Evolutionary conservation across 1,140 invertebrate species (phyloP).

Genomic region (Camponotus pennsylvanicus): DNA sequence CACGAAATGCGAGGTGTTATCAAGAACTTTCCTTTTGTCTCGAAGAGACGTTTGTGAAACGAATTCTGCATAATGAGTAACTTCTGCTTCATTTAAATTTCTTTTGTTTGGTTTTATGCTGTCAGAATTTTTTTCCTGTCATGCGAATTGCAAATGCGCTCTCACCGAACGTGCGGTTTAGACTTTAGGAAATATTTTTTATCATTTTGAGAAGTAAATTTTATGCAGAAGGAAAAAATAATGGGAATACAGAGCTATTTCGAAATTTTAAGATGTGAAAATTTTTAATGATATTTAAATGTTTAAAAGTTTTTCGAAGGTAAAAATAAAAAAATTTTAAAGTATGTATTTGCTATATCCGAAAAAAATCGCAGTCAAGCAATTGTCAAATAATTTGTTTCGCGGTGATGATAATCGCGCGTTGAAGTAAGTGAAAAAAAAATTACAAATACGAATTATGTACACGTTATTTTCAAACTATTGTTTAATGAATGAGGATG

Average conservation of each 20-base stretch:
- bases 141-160: background rate
- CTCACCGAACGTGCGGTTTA: background rate
- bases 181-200: background rate
- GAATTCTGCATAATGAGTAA: constrained; percentile 42
- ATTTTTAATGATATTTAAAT: constrained; percentile 3
- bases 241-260: background rate
- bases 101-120: constrained; percentile 26
- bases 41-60: background rate
- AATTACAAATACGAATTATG: constrained; percentile 1
- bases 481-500: background rate
- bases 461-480: background rate
- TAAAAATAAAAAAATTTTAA: background rate
- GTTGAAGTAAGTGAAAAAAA: constrained; percentile 1
- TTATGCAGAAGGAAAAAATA: background rate
- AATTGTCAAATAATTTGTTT: background rate
- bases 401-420: background rate
- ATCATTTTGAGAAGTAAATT: background rate
- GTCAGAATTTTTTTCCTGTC: background rate
- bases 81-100: constrained; percentile 50
- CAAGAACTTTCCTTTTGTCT: constrained; percentile 61
- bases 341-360: background rate
- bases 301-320: background rate
- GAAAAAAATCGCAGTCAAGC: background rate
- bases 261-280: background rate
- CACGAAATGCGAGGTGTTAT: constrained; percentile 46